Base-by-base conservation (phyloP, 2,113 vertebrate genomes). In the Alectura lathami region DNA sequence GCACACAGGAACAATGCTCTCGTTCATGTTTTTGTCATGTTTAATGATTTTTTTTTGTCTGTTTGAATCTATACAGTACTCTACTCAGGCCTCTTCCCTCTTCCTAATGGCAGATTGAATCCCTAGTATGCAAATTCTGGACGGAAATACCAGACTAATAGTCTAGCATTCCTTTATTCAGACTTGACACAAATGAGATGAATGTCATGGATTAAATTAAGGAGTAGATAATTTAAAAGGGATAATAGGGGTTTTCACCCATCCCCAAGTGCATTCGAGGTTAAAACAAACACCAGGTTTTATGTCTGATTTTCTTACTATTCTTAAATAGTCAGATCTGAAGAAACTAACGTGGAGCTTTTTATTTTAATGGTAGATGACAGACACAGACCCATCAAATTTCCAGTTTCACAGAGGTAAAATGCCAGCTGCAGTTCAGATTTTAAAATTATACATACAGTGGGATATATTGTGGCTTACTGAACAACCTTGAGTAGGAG, bases 141-240 rank as follows among this genome's bases (percentile, higher is more conserved):
- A 77, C 10, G 89, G 76, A 93, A 94, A 88, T 45, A 91, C 79
- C 91, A 79, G 91, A 91, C 47, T 89, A 95, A 85, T 69, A 87
- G 74, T 53, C 40, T 87, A 50, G 54, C 32, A 91, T 69, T 91
- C 89, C 40, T 83, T 91, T 96, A 91, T 89, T 81, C 59, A 91
- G 34, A 50, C 59, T 85, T 94, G 70, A 87, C 87, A 77, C 17
- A 92, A 94, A 93, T 85, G 42, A 91, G 62, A 79, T 76, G 17
- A 87, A 88, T 94, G 82, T 64, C 67, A 69, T 53, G 17, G 82
- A 91, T 89, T 80, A 94, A 89, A 91, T 91, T 85, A 94, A 75
- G 70, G 87, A 91, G 40, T 93, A 95, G 89, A 93, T 86, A 94
- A 80, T 54, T 93, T 89, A 9, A 93, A 93, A 84, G 18, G n/a